Conservation (phyloP, 1,140 invertebrate species). For the Campoletis sonorensis region DNA sequence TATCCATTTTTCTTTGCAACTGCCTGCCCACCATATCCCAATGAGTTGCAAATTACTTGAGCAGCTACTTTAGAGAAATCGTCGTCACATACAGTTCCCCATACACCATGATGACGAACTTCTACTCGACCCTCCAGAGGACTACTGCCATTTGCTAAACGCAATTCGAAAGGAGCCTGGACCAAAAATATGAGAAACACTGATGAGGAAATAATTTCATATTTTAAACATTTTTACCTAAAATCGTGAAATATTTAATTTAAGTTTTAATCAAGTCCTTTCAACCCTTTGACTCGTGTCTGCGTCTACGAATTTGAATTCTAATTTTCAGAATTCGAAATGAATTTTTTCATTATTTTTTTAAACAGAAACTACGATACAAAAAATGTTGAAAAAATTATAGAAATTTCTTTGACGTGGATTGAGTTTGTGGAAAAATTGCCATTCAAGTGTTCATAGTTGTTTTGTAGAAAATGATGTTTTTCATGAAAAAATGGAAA, state of each 20-base stretch:
- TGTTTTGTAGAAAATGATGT: no score
- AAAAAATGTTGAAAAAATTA: no score
- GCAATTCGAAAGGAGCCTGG: slow-evolving; percentile 79
- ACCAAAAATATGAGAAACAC: slow-evolving; percentile 37
- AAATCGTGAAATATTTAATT: neutral
- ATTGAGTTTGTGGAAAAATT: no score
- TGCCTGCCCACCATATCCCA: slow-evolving; percentile 80
- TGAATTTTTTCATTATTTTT: no score
- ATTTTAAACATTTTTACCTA: neutral
- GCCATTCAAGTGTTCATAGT: no score
- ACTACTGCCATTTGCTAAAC: slow-evolving; percentile 79
- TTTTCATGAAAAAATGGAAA: no score
- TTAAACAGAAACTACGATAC: no score
- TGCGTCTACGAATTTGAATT: no score
- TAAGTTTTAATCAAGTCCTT: no score
- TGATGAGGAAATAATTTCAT: neutral
- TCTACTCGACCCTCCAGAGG: slow-evolving; percentile 82
- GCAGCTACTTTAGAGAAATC: slow-evolving; percentile 83
- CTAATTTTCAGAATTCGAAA: no score
- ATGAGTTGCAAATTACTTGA: slow-evolving; percentile 80
- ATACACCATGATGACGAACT: slow-evolving; percentile 82
- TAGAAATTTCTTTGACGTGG: no score
- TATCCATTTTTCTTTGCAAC: slow-evolving; percentile 75
- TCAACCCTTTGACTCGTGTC: no score
- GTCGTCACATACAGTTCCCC: slow-evolving; percentile 90